phyloP scores from a whole-genome alignment of 2,888 invertebrate species.

The Unio pictorum region DNA sequence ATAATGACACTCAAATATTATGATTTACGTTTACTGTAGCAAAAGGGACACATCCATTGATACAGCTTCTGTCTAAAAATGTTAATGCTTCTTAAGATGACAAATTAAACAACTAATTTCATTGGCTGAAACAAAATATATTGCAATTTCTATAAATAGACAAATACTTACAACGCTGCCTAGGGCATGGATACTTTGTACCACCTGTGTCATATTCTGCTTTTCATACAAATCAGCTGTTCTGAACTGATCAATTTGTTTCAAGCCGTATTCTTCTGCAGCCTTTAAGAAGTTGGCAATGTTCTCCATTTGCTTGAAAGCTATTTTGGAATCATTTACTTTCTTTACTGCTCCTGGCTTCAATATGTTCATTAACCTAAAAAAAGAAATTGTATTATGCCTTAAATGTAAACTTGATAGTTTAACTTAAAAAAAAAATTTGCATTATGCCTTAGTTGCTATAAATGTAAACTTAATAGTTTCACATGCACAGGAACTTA shows the following conservation, averaged over 20 bases:
- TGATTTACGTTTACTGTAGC: no score
- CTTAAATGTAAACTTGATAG: neutral
- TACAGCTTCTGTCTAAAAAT: no score
- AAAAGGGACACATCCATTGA: no score
- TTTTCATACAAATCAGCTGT: slow-evolving; percentile 98
- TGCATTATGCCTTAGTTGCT: neutral
- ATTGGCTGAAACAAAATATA: neutral
- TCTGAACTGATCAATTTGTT: slow-evolving; percentile 98
- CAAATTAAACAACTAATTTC: neutral
- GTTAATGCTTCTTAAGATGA: neutral
- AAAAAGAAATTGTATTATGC: slow-evolving; percentile 14
- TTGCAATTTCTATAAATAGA: neutral
- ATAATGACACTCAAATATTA: no score
- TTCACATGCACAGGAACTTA: neutral
- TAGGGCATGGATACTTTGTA: slow-evolving; percentile 91
- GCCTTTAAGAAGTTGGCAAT: slow-evolving; percentile 89
- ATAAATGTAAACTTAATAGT: neutral
- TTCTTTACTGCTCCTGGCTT: slow-evolving; percentile 94
- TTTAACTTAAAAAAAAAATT: slow-evolving; percentile 74
- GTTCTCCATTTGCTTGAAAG: slow-evolving; percentile 98
- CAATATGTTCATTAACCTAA: slow-evolving; percentile 87
- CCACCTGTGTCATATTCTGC: slow-evolving; percentile 96
- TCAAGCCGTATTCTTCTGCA: slow-evolving; percentile 93
- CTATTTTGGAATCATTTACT: slow-evolving; percentile 83
- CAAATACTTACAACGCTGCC: slow-evolving; percentile 87